Percentiles rank a stretch among this genome's conserved stretches.
These are phyloP conservation scores for Uropsilus gracilis DNA, from an alignment of 2,113 vertebrate genomes.

Conservation along the genomic window DNA sequence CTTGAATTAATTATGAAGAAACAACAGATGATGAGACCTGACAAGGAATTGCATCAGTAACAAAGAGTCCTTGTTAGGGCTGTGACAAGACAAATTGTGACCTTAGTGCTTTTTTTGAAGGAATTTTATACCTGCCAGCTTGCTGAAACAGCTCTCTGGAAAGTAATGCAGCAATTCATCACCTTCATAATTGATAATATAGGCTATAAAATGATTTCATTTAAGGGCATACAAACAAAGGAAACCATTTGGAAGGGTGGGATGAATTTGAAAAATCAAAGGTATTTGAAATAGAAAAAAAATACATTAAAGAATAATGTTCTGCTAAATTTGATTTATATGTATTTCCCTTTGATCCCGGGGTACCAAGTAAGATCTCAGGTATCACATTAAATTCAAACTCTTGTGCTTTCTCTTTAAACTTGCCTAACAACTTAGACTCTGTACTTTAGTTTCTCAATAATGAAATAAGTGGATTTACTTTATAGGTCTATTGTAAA, in stretches of 20 bases:
- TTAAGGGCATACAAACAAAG: conserved; percentile 81
- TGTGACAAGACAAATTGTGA: conserved; percentile 72
- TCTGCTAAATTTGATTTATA: background rate
- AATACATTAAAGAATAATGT: background rate
- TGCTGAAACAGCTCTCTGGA: conserved; percentile 79
- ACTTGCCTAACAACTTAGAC: background rate
- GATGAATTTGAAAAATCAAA: conserved; percentile 65
- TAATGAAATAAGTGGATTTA: background rate
- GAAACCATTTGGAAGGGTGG: conserved; percentile 25
- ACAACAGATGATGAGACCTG: conserved; percentile 61
- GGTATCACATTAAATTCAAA: background rate
- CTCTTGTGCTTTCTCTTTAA: background rate
- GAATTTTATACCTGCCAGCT: conserved; percentile 70
- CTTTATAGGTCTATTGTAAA: background rate
- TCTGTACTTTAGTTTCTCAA: background rate
- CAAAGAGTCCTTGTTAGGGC: conserved; percentile 65
- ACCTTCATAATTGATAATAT: conserved; percentile 78
- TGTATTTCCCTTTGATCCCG: background rate
- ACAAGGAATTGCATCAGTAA: conserved; percentile 69
- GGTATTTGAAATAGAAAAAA: conserved; percentile 37
- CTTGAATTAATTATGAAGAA: conserved; percentile 82
- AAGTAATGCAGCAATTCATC: conserved; percentile 78
- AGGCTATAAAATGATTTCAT: conserved; percentile 70
- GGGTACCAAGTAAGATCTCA: background rate
- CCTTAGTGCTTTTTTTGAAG: conserved; percentile 73